These are phyloP conservation scores for Saturnia japonica DNA, from an alignment of 2,888 invertebrate species.

Conservation along the genomic window DNA sequence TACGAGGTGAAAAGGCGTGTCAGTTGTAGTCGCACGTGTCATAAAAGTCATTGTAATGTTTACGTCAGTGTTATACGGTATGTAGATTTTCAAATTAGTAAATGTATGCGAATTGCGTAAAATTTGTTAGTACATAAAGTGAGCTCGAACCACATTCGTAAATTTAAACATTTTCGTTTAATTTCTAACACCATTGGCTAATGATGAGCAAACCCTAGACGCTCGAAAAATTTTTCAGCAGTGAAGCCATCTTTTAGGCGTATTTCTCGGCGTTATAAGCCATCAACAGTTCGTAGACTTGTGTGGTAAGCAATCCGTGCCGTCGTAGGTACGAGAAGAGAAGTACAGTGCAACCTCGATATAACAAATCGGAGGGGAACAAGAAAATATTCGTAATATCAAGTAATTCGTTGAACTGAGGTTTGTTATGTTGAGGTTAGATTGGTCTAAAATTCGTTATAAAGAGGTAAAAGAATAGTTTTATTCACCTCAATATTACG, in stretches of 20 bases:
- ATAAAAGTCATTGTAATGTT: conserved; percentile 2
- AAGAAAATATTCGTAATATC: no score
- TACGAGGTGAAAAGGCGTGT: background rate
- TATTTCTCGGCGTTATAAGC: background rate
- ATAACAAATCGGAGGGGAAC: no score
- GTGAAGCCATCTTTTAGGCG: background rate
- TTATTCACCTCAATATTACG: no score
- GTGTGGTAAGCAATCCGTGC: no score
- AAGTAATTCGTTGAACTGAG: no score
- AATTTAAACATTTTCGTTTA: background rate
- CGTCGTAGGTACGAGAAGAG: no score
- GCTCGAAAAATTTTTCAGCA: background rate
- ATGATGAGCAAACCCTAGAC: background rate
- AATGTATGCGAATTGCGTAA: conserved; percentile 4
- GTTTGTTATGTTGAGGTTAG: no score
- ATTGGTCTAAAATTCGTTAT: no score
- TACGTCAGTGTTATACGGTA: background rate
- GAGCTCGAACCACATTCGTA: background rate
- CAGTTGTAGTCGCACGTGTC: background rate
- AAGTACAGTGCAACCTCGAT: no score
- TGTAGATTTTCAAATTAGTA: conserved; percentile 8
- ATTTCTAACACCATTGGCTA: background rate
- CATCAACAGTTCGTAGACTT: no score
- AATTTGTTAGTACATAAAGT: background rate
- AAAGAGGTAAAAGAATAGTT: no score